Conservation (phyloP, 2,797 vertebrate genomes). For the Urophycis tenuis region DNA sequence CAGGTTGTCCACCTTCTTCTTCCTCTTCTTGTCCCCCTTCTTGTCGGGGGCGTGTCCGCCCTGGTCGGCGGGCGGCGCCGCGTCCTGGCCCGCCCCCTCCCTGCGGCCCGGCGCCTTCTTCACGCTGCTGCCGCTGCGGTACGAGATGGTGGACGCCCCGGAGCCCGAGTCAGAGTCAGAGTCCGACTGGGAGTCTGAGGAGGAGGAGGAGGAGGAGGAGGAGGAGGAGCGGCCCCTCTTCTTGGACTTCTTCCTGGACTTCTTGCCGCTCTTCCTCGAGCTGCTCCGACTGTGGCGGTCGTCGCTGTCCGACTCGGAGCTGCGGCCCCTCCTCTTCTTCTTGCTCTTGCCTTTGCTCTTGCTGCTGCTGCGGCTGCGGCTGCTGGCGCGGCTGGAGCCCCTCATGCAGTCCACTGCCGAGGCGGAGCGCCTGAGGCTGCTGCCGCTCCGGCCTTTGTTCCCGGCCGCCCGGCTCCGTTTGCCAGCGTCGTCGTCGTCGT, state of each 20-base stretch:
- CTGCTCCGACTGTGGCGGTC: conserved; percentile 63
- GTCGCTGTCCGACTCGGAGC: conserved; percentile 66
- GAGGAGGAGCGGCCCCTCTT: conserved; percentile 77
- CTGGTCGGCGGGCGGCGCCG: too few species aligned
- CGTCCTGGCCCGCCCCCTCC: too few species aligned
- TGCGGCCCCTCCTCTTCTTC: conserved; percentile 40
- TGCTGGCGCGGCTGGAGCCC: conserved; percentile 56
- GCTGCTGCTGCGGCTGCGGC: conserved; percentile 56
- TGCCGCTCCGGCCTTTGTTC: conserved; percentile 60
- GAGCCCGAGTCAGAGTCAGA: too few species aligned
- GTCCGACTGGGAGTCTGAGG: too few species aligned
- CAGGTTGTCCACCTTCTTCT: conserved; percentile 86
- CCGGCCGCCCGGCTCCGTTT: conserved; percentile 44
- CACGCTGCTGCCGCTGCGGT: conserved; percentile 85
- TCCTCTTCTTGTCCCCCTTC: conserved; percentile 81
- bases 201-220: conserved; percentile 54
- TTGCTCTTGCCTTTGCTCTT: conserved; percentile 47
- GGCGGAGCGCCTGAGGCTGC: conserved; percentile 63
- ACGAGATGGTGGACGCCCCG: conserved; percentile 83
- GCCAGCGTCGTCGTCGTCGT: too few species aligned
- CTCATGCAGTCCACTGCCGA: conserved; percentile 73
- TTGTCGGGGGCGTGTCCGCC: conserved; percentile 54
- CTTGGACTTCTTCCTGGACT: conserved; percentile 77
- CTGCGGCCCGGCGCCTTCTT: too few species aligned
- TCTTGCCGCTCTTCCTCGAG: conserved; percentile 68